Evolutionary conservation across 1,140 invertebrate genomes (phyloP).

Genomic region (Stegodyphus dumicola): DNA sequence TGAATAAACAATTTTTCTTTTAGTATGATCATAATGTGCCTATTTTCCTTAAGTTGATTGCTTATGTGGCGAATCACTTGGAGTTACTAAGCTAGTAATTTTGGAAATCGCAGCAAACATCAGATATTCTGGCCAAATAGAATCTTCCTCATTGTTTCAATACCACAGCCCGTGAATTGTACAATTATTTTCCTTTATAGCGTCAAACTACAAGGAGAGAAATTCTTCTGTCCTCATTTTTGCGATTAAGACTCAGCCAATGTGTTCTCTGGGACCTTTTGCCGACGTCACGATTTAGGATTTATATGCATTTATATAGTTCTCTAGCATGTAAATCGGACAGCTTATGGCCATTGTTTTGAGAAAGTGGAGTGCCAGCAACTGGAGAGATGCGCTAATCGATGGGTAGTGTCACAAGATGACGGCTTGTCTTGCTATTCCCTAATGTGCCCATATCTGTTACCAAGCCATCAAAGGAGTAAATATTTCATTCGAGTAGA

Average conservation of each 20-base stretch:
- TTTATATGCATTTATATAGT: constrained; percentile 27
- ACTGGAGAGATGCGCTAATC: constrained; percentile 17
- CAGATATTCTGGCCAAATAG: constrained; percentile 17
- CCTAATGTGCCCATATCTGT: no score
- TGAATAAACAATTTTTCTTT: no score
- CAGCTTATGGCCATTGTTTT: constrained; percentile 47
- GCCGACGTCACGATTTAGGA: constrained; percentile 10
- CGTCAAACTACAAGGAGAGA: constrained; percentile 18
- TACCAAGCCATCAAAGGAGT: no score
- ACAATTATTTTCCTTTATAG: constrained; percentile 56
- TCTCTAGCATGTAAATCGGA: constrained; percentile 12
- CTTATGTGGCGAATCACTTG: no score
- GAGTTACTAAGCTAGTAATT: background rate
- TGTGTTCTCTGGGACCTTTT: constrained; percentile 27
- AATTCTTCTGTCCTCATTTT: constrained; percentile 39
- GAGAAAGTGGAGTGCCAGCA: constrained; percentile 27
- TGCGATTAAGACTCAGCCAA: constrained; percentile 41
- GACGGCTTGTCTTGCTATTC: no score
- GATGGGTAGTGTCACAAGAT: background rate
- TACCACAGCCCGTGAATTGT: constrained; percentile 5
- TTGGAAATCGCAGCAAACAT: constrained; percentile 20
- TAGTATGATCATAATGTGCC: no score
- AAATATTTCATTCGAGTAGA: no score
- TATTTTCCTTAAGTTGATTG: no score
- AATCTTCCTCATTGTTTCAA: constrained; percentile 36